These are phyloP conservation scores for Eretmochelys imbricata DNA, from an alignment of 2,113 vertebrate species.

Conservation along the genomic window DNA sequence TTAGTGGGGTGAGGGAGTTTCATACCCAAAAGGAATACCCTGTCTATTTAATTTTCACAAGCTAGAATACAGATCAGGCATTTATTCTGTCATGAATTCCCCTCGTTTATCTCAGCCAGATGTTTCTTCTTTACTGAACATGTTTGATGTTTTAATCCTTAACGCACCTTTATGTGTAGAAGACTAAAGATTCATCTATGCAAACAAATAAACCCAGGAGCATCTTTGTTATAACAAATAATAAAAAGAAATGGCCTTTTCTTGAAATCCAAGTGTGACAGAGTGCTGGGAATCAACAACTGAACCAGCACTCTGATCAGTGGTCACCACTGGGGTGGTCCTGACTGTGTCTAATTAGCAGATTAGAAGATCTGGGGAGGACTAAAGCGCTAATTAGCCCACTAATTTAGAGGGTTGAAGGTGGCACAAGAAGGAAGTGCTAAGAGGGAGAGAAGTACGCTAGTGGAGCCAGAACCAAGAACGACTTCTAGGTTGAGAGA, in stretches of 20 bases:
- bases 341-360: not conserved
- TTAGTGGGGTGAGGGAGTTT: not conserved
- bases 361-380: not conserved
- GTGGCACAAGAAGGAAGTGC: not conserved
- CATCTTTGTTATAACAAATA: not conserved
- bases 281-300: not conserved
- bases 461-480: not conserved
- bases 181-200: not conserved
- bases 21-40: not conserved
- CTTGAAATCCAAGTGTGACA: not conserved
- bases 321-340: not conserved
- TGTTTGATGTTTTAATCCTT: not conserved
- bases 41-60: constrained; percentile 4
- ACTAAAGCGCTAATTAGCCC: not conserved
- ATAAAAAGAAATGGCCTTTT: not conserved
- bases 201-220: not conserved
- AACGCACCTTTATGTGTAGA: not conserved
- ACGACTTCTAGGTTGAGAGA: not conserved
- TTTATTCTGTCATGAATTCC: constrained; percentile 2
- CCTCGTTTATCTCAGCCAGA: not conserved
- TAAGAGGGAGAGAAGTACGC: not conserved
- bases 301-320: not conserved
- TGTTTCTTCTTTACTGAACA: not conserved
- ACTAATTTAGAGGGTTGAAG: not conserved
- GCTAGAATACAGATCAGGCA: not conserved